Evolutionary conservation across 92 coral and sea anemone species (phyloP), one percentile per base, ranked within the genome.

Genomic region (Heteractis magnifica): DNA sequence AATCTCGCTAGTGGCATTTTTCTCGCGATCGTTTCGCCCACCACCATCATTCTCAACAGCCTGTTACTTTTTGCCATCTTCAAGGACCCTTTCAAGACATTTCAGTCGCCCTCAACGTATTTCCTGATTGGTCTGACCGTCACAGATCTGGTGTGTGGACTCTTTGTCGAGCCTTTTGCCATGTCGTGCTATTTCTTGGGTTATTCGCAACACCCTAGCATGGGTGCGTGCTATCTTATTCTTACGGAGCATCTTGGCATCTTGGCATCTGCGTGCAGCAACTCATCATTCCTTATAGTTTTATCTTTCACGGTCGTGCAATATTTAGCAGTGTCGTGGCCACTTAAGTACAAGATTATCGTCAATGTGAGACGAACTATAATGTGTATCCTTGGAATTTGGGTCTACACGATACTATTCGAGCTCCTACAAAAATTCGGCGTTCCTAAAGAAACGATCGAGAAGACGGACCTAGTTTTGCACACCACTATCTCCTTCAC

Each of bases 241-340:
- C 60, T 88, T 2, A 71, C 78, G 19, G 9, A 77, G 0, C 18
- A 50, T 0, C 82, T 87, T 1, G 94, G 92, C 0, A 73, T 82
- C 4, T 59, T 85, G 23, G 85, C 86, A 0, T 78, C 84, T 4
- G 87, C 90, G 16, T 60, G 89, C 7, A 88, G 83, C 10, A 91
- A 91, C 77, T 68, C 94, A 10, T 88, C 94, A 4, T 91, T 85
- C 60, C 82, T 91, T 20, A 85, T 91, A 11, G 92, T 91, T 3
- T 77, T 91, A 87, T 91, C 92, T 41, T 91, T 91, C 88, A 91
- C 94, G 18, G 81, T 82, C 6, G 91, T 86, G 41, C 94, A 91
- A 62, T 91, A 91, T 52, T 68, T 88, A 0, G 94, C 92, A 2
- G 88, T 91, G 7, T 87, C 91, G 4, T 91, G 90, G 75, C 94